These are phyloP conservation scores for Noturus placidus DNA, from an alignment of 2,113 vertebrate genomes.

Conservation along the genomic window DNA sequence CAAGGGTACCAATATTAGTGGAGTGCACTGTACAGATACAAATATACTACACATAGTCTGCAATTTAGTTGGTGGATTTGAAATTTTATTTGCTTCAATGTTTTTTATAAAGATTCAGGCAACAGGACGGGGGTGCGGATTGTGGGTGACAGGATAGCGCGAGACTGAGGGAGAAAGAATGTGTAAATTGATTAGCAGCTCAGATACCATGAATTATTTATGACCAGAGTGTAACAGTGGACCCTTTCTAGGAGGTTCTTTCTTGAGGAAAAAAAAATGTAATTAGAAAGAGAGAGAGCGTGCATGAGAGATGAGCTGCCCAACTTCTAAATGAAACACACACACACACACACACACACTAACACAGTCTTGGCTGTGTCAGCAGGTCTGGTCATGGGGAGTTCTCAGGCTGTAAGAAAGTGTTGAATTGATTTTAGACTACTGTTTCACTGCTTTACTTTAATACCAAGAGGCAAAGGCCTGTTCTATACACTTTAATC, in stretches of 20 bases:
- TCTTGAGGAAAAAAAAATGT: slow-evolving; percentile 20
- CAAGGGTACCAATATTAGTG: too few species aligned
- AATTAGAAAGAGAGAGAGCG: slow-evolving; percentile 15
- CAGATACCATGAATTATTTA: slow-evolving; percentile 60
- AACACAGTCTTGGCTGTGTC: slow-evolving; percentile 39
- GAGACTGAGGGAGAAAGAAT: slow-evolving; percentile 41
- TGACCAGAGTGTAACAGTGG: slow-evolving; percentile 41
- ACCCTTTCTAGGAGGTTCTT: slow-evolving; percentile 46
- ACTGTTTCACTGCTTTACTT: slow-evolving; percentile 45
- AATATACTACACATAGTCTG: neutral
- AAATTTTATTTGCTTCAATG: slow-evolving; percentile 22
- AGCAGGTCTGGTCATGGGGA: slow-evolving; percentile 51
- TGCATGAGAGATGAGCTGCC: slow-evolving; percentile 35
- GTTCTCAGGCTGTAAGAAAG: slow-evolving; percentile 51
- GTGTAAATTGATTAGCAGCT: slow-evolving; percentile 63
- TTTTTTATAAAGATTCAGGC: slow-evolving; percentile 19
- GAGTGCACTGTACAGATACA: neutral
- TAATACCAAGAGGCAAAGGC: slow-evolving; percentile 12
- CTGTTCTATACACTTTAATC: slow-evolving; percentile 33
- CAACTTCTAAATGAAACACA: slow-evolving; percentile 31
- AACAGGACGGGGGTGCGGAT: slow-evolving; percentile 13
- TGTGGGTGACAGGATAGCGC: neutral
- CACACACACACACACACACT: slow-evolving; percentile 23
- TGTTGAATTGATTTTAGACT: slow-evolving; percentile 67
- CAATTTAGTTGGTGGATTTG: neutral